phyloP scores from a whole-genome alignment of 2,797 vertebrate species.

The Poecilia velifera region DNA sequence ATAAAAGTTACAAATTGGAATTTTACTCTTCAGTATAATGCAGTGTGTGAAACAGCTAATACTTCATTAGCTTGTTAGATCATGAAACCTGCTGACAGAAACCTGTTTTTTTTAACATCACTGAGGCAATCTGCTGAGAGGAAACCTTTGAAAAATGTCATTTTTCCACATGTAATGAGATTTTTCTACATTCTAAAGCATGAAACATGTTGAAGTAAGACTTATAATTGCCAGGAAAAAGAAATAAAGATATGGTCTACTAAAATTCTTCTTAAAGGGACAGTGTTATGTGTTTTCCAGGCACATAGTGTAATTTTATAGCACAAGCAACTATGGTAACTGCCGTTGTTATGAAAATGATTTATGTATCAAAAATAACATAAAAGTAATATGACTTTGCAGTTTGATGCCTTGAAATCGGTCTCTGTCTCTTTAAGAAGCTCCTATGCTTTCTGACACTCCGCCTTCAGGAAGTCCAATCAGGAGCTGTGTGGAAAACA shows the following conservation, averaged over 20 bases:
- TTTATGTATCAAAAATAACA: too few species aligned
- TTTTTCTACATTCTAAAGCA: neutral
- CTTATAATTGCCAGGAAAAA: neutral
- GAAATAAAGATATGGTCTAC: neutral
- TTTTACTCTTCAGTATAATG: neutral
- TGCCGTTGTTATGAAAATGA: too few species aligned
- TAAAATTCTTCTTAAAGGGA: neutral
- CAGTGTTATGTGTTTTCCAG: too few species aligned
- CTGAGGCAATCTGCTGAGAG: neutral
- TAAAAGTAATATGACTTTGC: too few species aligned
- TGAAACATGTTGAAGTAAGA: neutral
- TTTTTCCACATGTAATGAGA: neutral
- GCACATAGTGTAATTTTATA: too few species aligned
- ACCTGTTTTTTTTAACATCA: neutral
- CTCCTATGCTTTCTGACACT: too few species aligned
- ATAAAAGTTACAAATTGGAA: neutral
- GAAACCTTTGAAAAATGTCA: neutral
- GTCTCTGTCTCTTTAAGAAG: too few species aligned
- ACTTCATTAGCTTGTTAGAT: neutral
- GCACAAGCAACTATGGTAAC: too few species aligned
- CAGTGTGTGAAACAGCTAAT: neutral
- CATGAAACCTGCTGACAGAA: neutral
- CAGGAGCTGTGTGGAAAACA: too few species aligned
- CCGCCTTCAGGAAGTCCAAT: too few species aligned
- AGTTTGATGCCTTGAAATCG: too few species aligned